Conservation (phyloP, 2,797 vertebrate genomes). For the Jordanella pulchra region DNA sequence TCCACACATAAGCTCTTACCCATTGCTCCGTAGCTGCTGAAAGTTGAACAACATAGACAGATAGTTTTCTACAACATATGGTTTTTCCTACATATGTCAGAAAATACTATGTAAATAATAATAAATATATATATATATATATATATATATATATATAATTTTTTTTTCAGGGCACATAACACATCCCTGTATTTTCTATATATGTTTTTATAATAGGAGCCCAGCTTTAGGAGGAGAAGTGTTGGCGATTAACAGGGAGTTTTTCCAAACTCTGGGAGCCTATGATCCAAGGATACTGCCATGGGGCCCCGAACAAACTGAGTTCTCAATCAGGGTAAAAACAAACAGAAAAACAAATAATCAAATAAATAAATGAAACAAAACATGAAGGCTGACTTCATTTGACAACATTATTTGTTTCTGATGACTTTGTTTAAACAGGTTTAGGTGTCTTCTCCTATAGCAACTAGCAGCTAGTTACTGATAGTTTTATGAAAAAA, state of each 20-base stretch:
- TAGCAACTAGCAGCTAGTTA: too few species aligned
- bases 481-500: too few species aligned
- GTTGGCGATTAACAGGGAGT: slow-evolving; percentile 84
- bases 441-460: background rate
- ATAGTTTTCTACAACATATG: too few species aligned
- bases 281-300: slow-evolving; percentile 86
- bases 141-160: background rate
- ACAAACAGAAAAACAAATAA: background rate
- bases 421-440: background rate
- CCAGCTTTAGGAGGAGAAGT: slow-evolving; percentile 83
- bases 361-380: background rate
- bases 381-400: background rate
- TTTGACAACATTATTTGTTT: background rate
- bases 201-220: slow-evolving; percentile 73
- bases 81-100: too few species aligned
- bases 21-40: background rate
- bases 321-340: slow-evolving; percentile 89
- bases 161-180: background rate
- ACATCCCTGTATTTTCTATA: slow-evolving; percentile 12
- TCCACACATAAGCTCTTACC: background rate
- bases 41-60: background rate
- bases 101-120: too few species aligned
- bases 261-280: slow-evolving; percentile 88
- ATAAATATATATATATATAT: too few species aligned
- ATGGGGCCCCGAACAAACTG: slow-evolving; percentile 84